A percentile compares a stretch with the other conserved stretches of the same genome.
These are phyloP conservation scores for Pegea sp. DNA, from an alignment of 23 tunicate species.

Conservation along the genomic window DNA sequence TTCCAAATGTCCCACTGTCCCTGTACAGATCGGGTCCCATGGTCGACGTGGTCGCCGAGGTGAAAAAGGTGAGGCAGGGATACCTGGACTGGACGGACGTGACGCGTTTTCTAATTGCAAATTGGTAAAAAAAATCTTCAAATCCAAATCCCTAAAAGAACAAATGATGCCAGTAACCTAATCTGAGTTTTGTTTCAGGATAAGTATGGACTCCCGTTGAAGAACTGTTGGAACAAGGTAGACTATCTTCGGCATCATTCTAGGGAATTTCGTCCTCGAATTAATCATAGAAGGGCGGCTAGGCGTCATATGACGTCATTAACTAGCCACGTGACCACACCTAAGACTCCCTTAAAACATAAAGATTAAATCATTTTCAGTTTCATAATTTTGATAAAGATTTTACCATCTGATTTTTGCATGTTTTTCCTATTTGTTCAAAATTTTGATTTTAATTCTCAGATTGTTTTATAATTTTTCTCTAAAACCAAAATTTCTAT, in stretches of 20 bases:
- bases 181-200: slow-evolving; percentile 17
- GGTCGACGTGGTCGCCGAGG: slow-evolving; percentile 67
- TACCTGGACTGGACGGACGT: slow-evolving; percentile 66
- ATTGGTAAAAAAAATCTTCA: too few relatives aligned
- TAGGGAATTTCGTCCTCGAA: slow-evolving; percentile 9
- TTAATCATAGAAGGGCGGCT: neutral
- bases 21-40: slow-evolving; percentile 18
- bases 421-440: too few relatives aligned
- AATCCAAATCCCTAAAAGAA: too few relatives aligned
- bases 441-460: too few relatives aligned
- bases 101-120: slow-evolving; percentile 21
- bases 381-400: too few relatives aligned
- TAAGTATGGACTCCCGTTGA: slow-evolving; percentile 44
- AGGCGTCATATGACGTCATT: too few relatives aligned
- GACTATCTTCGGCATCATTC: slow-evolving; percentile 5
- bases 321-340: too few relatives aligned
- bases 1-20: neutral
- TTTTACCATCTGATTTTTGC: too few relatives aligned
- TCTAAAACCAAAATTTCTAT: too few relatives aligned
- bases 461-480: too few relatives aligned
- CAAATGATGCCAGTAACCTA: neutral
- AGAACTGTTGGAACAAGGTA: slow-evolving; percentile 55
- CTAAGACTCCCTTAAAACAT: too few relatives aligned
- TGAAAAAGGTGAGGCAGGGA: slow-evolving; percentile 43
- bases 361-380: too few relatives aligned